A percentile compares a stretch with the other conserved stretches of the same genome.
These are phyloP conservation scores for Ophion obscuratus DNA, from an alignment of 2,888 invertebrate genomes.

Conservation along the genomic window DNA sequence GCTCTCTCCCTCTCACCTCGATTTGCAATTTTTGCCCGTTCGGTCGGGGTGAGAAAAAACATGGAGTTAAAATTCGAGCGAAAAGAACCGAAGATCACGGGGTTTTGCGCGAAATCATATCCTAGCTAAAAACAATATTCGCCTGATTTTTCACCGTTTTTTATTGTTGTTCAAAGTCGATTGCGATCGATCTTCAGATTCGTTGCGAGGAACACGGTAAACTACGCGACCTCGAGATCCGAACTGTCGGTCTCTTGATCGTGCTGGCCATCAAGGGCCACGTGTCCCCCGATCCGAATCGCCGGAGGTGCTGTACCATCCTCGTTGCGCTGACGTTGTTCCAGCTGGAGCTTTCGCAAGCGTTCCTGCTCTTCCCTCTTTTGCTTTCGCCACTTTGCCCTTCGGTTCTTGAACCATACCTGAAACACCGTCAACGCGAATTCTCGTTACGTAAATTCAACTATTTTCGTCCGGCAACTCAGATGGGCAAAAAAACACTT, in stretches of 20 bases:
- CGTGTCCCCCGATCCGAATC: conserved; percentile 76
- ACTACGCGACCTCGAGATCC: conserved; percentile 92
- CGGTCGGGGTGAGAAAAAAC: background rate
- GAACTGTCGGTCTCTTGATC: conserved; percentile 87
- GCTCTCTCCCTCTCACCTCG: background rate
- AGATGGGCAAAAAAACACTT: no score
- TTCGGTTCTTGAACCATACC: conserved; percentile 98
- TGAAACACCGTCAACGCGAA: conserved; percentile 81
- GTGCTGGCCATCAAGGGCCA: conserved; percentile 76
- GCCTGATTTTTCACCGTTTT: background rate
- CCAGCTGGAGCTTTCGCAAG: conserved; percentile 92
- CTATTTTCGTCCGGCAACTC: no score
- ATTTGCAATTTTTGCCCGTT: background rate
- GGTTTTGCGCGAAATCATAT: conserved; percentile 36
- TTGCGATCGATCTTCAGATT: conserved; percentile 16
- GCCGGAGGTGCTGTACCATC: conserved; percentile 78
- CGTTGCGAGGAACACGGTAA: conserved; percentile 29
- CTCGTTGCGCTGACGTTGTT: conserved; percentile 85
- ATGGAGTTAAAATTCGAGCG: conserved; percentile 12
- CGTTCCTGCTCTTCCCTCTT: conserved; percentile 95
- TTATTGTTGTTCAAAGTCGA: background rate
- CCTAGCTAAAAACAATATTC: conserved; percentile 17
- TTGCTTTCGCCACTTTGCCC: conserved; percentile 98
- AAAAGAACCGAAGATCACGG: conserved; percentile 66
- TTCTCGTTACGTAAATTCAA: conserved; percentile 17